A percentile compares a stretch with the other conserved stretches of the same genome.
These are phyloP conservation scores for Harmothoe impar DNA, from an alignment of 2,888 invertebrate genomes.

Conservation along the genomic window DNA sequence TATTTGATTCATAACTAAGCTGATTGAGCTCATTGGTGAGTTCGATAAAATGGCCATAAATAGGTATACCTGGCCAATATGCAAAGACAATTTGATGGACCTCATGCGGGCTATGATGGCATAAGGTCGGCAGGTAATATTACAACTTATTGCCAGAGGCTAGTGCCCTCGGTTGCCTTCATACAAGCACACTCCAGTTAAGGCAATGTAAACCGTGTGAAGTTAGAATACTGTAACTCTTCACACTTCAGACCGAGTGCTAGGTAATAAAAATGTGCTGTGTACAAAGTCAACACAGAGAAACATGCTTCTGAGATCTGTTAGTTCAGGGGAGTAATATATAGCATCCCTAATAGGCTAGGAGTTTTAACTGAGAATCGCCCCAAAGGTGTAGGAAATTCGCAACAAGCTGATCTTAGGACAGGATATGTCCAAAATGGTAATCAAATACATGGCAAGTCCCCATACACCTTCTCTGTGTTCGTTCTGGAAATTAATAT, in stretches of 20 bases:
- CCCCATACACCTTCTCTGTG: too few relatives aligned
- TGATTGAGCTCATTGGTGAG: not conserved
- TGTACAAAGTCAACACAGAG: slow-evolving; percentile 6
- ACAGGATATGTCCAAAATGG: too few relatives aligned
- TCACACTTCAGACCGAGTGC: slow-evolving; percentile 22
- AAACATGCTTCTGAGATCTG: slow-evolving; percentile 25
- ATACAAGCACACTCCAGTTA: not conserved
- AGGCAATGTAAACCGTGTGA: not conserved
- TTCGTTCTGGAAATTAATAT: too few relatives aligned
- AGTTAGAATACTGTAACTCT: not conserved
- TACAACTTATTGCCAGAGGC: not conserved
- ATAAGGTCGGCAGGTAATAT: too few relatives aligned
- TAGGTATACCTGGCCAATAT: not conserved
- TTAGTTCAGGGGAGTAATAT: not conserved
- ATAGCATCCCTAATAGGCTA: not conserved
- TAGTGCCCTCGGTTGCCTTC: not conserved
- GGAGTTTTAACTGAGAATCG: too few relatives aligned
- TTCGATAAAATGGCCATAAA: not conserved
- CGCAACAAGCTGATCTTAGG: too few relatives aligned
- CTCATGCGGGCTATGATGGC: too few relatives aligned
- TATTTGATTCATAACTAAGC: not conserved
- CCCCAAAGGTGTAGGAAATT: too few relatives aligned
- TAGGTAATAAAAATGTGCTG: slow-evolving; percentile 25
- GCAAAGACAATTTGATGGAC: not conserved
- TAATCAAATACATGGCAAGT: too few relatives aligned